Evolutionary conservation across 2,797 vertebrate species (phyloP).

Genomic region (Pseudochirops corinnae): DNA sequence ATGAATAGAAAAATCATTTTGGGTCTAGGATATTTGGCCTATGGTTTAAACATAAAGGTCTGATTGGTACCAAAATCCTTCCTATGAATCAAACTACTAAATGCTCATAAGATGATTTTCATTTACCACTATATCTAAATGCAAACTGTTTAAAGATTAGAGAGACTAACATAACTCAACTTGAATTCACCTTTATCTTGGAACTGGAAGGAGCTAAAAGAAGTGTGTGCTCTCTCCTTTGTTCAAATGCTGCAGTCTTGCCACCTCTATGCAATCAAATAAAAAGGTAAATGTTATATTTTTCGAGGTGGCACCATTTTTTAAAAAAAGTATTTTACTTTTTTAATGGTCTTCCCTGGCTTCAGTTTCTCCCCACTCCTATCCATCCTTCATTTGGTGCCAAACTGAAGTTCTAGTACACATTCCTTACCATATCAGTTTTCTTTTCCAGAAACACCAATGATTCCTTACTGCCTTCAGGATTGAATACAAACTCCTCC

Average conservation of each 20-base stretch:
- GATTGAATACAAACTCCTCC: background rate
- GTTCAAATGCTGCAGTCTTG: background rate
- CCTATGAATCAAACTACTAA: background rate
- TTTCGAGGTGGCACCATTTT: background rate
- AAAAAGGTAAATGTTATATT: constrained; percentile 4
- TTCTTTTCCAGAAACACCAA: background rate
- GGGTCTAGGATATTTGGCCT: background rate
- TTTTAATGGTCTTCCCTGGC: background rate
- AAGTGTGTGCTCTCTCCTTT: background rate
- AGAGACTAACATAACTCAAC: constrained; percentile 26
- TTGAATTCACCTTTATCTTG: background rate
- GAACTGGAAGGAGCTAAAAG: background rate
- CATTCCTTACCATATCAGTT: background rate
- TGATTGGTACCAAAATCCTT: background rate
- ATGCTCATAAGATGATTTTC: background rate
- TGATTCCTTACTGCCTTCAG: background rate
- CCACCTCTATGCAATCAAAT: background rate
- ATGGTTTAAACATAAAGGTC: background rate
- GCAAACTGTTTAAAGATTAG: background rate
- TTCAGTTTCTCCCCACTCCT: background rate
- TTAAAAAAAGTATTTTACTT: background rate
- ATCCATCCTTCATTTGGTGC: background rate
- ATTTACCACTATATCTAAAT: background rate
- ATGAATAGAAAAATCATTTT: background rate
- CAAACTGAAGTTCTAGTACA: background rate